Conservation (phyloP, 2,113 vertebrate species). For the Marmota monax region DNA sequence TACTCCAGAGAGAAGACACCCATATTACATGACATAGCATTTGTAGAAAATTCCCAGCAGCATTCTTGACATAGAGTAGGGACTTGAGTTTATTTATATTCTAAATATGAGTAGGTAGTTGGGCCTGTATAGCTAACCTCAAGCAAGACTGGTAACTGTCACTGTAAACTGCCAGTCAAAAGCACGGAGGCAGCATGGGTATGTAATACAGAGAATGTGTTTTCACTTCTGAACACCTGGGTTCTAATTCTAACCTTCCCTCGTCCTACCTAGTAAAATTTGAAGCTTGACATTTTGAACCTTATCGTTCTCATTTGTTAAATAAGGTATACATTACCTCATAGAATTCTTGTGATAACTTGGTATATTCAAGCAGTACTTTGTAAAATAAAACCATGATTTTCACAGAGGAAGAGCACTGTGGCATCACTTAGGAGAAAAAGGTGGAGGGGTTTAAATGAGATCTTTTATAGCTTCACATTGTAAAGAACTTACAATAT, state of each 20-base stretch:
- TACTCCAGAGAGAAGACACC: neutral
- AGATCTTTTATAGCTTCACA: neutral
- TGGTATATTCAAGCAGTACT: neutral
- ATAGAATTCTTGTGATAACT: neutral
- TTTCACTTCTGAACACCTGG: neutral
- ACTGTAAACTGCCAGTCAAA: neutral
- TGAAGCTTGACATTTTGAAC: neutral
- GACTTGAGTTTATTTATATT: neutral
- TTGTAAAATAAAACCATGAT: constrained; percentile 12
- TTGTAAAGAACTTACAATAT: neutral
- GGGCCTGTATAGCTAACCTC: neutral
- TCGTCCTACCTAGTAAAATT: neutral
- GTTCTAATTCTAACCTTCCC: neutral
- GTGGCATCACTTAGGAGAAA: neutral
- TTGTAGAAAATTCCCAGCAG: neutral
- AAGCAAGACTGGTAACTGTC: neutral
- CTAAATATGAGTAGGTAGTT: neutral
- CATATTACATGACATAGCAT: neutral
- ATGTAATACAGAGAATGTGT: neutral
- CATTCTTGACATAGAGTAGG: neutral
- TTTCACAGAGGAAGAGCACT: neutral
- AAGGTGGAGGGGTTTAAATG: neutral
- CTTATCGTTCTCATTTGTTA: neutral
- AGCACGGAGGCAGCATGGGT: neutral
- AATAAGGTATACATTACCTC: neutral